Evolutionary conservation across 2,797 vertebrate species (phyloP).

Genomic region (Takifugu rubripes): DNA sequence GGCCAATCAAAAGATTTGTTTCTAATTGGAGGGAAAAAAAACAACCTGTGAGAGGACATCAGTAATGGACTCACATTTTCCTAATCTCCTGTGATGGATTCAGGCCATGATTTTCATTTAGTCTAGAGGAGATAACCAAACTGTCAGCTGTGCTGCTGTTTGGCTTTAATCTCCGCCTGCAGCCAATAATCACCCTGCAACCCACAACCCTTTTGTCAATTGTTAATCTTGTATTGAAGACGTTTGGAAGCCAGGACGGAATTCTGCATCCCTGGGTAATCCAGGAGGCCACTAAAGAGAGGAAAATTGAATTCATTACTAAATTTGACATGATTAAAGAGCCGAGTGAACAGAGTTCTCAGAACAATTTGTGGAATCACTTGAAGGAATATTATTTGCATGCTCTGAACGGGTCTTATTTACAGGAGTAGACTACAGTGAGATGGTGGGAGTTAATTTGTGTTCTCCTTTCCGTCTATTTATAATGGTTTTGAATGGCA

Average conservation of each 20-base stretch:
- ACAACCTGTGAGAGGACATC: slow-evolving; percentile 82
- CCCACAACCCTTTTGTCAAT: slow-evolving; percentile 78
- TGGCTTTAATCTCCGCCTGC: slow-evolving; percentile 88
- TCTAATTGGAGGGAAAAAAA: slow-evolving; percentile 41
- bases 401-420: slow-evolving; percentile 9
- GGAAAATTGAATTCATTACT: slow-evolving; percentile 85
- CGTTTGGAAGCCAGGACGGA: slow-evolving; percentile 74
- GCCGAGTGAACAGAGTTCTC: slow-evolving; percentile 83
- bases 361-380: slow-evolving; percentile 78
- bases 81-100: slow-evolving; percentile 93
- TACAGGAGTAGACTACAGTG: background rate
- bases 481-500: background rate
- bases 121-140: slow-evolving; percentile 91
- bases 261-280: slow-evolving; percentile 81
- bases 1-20: slow-evolving; percentile 72
- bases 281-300: slow-evolving; percentile 67
- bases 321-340: slow-evolving; percentile 84
- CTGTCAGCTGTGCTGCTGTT: slow-evolving; percentile 86
- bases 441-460: background rate
- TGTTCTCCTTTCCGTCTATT: background rate
- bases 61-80: slow-evolving; percentile 89
- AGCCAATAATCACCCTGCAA: slow-evolving; percentile 88
- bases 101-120: slow-evolving; percentile 96
- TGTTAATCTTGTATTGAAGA: slow-evolving; percentile 84
- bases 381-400: slow-evolving; percentile 52